These are phyloP conservation scores for Sphenodon punctatus DNA, from an alignment of 2,797 vertebrate species.

Conservation along the genomic window DNA sequence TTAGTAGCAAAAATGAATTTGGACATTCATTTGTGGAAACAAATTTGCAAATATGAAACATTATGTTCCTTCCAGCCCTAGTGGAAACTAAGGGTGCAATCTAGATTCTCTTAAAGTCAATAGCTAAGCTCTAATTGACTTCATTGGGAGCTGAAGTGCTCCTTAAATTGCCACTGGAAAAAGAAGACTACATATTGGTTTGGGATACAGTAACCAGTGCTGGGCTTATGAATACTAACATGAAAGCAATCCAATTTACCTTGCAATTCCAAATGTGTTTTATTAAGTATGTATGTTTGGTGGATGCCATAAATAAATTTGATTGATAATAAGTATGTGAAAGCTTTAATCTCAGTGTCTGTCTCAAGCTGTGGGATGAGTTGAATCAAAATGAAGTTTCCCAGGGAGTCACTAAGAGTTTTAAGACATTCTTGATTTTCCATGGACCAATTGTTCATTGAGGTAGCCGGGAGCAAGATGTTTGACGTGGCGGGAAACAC, in stretches of 20 bases:
- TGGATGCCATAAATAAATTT: too few relatives aligned
- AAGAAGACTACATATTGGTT: fast-evolving
- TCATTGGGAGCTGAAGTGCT: too few relatives aligned
- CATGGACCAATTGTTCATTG: neutral
- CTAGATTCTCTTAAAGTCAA: too few relatives aligned
- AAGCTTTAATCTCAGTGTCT: neutral
- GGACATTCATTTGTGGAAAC: too few relatives aligned
- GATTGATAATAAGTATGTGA: too few relatives aligned
- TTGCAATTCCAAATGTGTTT: neutral
- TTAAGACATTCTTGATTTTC: neutral
- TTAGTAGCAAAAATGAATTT: too few relatives aligned
- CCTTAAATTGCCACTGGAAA: neutral
- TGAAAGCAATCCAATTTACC: neutral
- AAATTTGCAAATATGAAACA: too few relatives aligned
- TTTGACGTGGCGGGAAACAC: neutral
- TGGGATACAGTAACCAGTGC: neutral
- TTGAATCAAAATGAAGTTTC: neutral
- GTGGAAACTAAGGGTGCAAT: too few relatives aligned
- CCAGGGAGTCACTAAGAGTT: neutral
- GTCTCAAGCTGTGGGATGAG: neutral
- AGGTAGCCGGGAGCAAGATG: neutral
- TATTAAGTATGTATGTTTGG: too few relatives aligned
- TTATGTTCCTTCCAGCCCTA: too few relatives aligned
- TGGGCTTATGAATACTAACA: neutral
- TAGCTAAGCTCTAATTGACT: too few relatives aligned